Percentiles rank a stretch among this genome's conserved stretches.
Evolutionary conservation across 2,888 invertebrate species (phyloP).

Genomic region (Prenolepis imparis): DNA sequence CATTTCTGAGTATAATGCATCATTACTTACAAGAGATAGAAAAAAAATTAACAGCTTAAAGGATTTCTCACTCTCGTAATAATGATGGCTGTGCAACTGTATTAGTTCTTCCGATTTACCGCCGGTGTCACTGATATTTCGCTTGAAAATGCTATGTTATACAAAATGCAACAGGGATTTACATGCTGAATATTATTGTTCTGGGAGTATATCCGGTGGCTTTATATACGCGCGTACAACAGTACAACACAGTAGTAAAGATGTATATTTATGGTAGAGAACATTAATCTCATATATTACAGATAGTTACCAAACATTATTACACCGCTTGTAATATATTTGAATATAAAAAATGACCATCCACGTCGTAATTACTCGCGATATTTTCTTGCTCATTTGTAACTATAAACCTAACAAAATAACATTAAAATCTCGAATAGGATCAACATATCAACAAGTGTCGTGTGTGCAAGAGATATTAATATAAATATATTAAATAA

Average conservation of each 20-base stretch:
- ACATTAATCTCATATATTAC: conserved; percentile 19
- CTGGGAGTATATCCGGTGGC: conserved; percentile 26
- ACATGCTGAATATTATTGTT: conserved; percentile 64
- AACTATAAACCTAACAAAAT: neutral
- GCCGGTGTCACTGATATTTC: conserved; percentile 68
- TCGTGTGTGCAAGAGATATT: neutral
- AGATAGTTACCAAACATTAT: conserved; percentile 1
- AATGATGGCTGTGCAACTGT: conserved; percentile 60
- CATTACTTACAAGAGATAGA: conserved; percentile 64
- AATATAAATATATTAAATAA: conserved; percentile 15
- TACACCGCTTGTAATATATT: neutral
- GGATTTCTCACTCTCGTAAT: conserved; percentile 67
- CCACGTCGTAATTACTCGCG: neutral
- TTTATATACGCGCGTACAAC: conserved; percentile 4
- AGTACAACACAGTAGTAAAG: neutral
- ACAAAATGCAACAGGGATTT: conserved; percentile 66
- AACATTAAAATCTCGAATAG: conserved; percentile 9
- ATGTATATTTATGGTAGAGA: conserved; percentile 11
- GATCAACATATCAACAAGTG: neutral
- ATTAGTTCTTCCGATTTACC: conserved; percentile 73
- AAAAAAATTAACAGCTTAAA: conserved; percentile 68
- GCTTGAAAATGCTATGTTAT: conserved; percentile 61
- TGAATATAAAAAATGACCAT: neutral
- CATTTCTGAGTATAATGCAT: conserved; percentile 63
- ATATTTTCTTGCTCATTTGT: neutral